Evolutionary conservation across 2,888 invertebrate species (phyloP), one percentile per base, ranked within the genome.

Genomic region (Erannis defoliaria): DNA sequence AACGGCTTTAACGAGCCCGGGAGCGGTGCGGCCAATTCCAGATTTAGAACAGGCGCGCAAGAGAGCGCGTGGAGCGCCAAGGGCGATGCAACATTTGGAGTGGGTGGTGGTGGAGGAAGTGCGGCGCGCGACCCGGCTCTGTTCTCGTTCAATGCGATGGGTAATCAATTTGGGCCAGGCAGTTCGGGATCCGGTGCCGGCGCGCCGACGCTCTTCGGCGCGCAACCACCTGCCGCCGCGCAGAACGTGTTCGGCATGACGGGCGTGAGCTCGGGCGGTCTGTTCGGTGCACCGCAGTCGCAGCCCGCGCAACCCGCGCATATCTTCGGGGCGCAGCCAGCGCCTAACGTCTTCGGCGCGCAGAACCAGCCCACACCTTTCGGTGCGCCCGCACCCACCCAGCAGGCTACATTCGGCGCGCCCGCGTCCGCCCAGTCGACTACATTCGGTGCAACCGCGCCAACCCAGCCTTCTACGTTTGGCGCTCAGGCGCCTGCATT

Each of bases 401-500:
- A 84, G 2, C 67, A 84, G 0, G 90, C 89, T 65, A 87, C 78
- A 69, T 91, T 90, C 65, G 85, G 87, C 14, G 67, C 80, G 12
- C 56, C 75, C 5, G 35, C 80, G 5, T 59, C 75, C 8, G 63
- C 76, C 21, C 77, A 85, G 1, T 67, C 84, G 0, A 90, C 89
- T 66, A 87, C 78, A 69, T 91, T 90, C 65, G 85, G 88, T 16
- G 67, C 80, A n/a, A 54, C 75, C 8, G 33, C 80, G 4, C 61
- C 74, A 5, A 65, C 75, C 23, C 77, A 85, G 1, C 67, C 84
- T 0, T 90, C 89, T 66, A 88, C 78, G 70, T 91, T 90, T 65
- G 85, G 87, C 16, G 67, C 79, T 12, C 77, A 84, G 2, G 66
- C 84, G 0, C 90, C 89, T 65, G 88, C 78, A 70, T 91, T 90